phyloP scores from a whole-genome alignment of 2,888 invertebrate species.

The Cryptops parisi region DNA sequence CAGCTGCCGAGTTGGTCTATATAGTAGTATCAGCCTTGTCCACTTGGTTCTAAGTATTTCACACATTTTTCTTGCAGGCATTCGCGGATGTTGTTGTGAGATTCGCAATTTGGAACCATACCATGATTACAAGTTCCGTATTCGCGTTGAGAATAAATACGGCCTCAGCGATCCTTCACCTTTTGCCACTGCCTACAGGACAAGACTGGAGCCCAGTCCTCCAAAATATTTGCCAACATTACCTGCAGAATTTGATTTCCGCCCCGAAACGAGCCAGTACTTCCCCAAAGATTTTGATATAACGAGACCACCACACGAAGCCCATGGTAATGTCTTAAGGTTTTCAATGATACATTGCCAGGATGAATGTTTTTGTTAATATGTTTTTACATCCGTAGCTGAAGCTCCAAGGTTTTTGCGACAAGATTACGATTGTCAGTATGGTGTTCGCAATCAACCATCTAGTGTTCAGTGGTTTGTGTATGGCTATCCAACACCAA shows the following conservation, averaged over 20 bases:
- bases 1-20: slow-evolving; percentile 55
- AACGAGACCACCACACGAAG: slow-evolving; percentile 72
- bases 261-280: slow-evolving; percentile 16
- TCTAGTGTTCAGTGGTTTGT: slow-evolving; percentile 85
- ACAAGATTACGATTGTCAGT: slow-evolving; percentile 71
- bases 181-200: slow-evolving; percentile 56
- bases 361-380: background rate
- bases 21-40: background rate
- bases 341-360: too few species aligned
- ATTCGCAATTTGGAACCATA: slow-evolving; percentile 79
- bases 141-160: slow-evolving; percentile 91
- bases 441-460: slow-evolving; percentile 83
- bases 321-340: slow-evolving; percentile 34
- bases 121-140: slow-evolving; percentile 86
- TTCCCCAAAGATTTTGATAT: slow-evolving; percentile 36
- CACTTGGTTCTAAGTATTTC: too few species aligned
- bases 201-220: slow-evolving; percentile 19
- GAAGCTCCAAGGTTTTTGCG: slow-evolving; percentile 54
- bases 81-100: slow-evolving; percentile 78
- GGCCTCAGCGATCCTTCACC: slow-evolving; percentile 95
- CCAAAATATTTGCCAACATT: slow-evolving; percentile 13
- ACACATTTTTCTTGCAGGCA: slow-evolving; percentile 27
- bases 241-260: slow-evolving; percentile 16
- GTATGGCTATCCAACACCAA: slow-evolving; percentile 91
- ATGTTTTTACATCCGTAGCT: slow-evolving; percentile 21